These are phyloP conservation scores for Anguilla megastoma DNA, from an alignment of 2,797 vertebrate genomes.

Conservation along the genomic window DNA sequence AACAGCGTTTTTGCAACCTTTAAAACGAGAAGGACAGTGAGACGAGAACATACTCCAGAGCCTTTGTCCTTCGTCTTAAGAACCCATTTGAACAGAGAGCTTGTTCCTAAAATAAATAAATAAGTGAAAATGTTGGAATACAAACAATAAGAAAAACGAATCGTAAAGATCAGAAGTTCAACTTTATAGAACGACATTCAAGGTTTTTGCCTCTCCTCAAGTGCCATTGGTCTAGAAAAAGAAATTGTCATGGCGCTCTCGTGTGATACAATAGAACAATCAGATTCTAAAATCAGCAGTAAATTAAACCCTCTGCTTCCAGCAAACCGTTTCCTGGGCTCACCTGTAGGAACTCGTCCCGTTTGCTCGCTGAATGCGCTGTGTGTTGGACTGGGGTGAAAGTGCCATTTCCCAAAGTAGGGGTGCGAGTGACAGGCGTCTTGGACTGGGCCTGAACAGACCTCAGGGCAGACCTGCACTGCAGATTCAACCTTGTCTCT, in stretches of 20 bases:
- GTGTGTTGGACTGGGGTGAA: constrained; percentile 65
- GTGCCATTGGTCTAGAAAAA: neutral
- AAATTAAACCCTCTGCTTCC: neutral
- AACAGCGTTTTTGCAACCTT: constrained; percentile 94
- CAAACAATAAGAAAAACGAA: neutral
- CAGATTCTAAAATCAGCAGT: neutral
- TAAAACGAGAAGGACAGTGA: neutral
- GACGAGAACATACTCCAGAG: neutral
- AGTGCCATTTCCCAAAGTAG: constrained; percentile 63
- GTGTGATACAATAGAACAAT: neutral
- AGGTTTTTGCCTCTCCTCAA: neutral
- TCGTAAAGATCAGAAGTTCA: neutral
- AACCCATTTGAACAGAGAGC: neutral
- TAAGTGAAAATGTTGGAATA: neutral
- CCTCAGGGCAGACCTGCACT: constrained; percentile 81
- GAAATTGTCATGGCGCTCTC: neutral
- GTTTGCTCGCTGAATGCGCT: constrained; percentile 70
- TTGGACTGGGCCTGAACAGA: constrained; percentile 86
- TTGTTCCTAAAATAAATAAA: neutral
- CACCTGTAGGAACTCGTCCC: constrained; percentile 85
- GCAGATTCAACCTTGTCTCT: constrained; percentile 79
- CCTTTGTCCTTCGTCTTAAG: neutral
- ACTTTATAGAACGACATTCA: neutral
- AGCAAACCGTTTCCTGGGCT: constrained; percentile 35
- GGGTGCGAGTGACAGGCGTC: constrained; percentile 68